A percentile compares a stretch with the other conserved stretches of the same genome.
Evolutionary conservation across 2,113 vertebrate genomes (phyloP).

Genomic region (Scolopax mira): DNA sequence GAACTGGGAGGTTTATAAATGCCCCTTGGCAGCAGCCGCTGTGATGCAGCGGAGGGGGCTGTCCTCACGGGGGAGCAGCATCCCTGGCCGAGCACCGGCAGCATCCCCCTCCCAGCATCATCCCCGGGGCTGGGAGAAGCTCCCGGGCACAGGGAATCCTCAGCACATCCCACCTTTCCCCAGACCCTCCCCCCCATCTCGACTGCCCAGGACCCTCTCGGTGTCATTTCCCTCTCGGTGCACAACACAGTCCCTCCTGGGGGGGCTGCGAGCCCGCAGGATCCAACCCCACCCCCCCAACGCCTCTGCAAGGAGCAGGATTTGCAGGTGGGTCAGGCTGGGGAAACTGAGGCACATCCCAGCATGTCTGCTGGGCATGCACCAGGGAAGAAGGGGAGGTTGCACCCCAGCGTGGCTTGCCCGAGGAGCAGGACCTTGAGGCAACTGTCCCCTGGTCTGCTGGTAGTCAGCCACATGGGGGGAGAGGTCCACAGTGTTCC

Average conservation of each 20-base stretch:
- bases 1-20: background rate
- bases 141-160: background rate
- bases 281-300: background rate
- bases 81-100: background rate
- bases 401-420: background rate
- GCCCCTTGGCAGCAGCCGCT: background rate
- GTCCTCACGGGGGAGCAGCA: background rate
- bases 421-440: background rate
- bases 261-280: background rate
- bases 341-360: background rate
- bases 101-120: too few relatives aligned
- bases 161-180: background rate
- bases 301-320: rapidly evolving
- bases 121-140: background rate
- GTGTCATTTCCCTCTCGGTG: background rate
- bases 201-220: rapidly evolving
- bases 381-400: background rate
- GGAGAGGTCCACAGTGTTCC: background rate
- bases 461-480: background rate
- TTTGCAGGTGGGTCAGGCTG: background rate
- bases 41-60: background rate
- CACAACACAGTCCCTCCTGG: rapidly evolving
- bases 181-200: too few relatives aligned
- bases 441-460: background rate
- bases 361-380: rapidly evolving